Evolutionary conservation across 2,113 vertebrate species (phyloP), one percentile per base, ranked within the genome.

Genomic region (Nycticebus coucang): DNA sequence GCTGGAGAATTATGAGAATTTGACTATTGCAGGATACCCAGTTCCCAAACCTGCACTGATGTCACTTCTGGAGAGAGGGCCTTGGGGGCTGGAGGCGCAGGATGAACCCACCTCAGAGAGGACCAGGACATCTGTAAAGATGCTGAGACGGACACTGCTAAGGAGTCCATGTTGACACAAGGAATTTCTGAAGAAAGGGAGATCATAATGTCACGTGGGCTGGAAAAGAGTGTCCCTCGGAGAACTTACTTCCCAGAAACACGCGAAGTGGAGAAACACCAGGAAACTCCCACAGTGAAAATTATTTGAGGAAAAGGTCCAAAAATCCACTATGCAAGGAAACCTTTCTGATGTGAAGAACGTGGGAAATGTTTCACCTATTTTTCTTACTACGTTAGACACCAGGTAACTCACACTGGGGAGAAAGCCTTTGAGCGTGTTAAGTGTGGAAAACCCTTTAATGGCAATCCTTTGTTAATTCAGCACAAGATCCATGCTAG

Each of bases 381-480:
- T 41, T 90, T 90, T 94, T 94, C 89, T 72, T 87, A 94, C 81
- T 93, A 45, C 74, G 60, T 90, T 41, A 71, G 79, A 59, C 97
- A 97, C 74, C 94, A 90, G 72, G 82, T 96, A 71, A 85, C 94
- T 9, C 96, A 97, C 69, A 69, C 93, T 18, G 93, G 89, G 4
- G 91, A 96, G 82, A 96, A 96, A 71, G 89, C 86, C 1, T 96
- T 82, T 22, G 87, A 72, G 15, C 97, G 93, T 55, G 64, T 22
- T 5, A 86, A 97, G 28, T 97, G 95, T 64, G 96, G 95, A 24
- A 97, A 97, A 89, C 80, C 92, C 22, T 98, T 97, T 66, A 95
- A 55, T 18, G 89, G 64, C 10, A 91, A 81, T 66, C 84, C 94
- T 8, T 78, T 62, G 12, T 92, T 97, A 21, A 78, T 75, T 41